A percentile compares a stretch with the other conserved stretches of the same genome.
These are phyloP conservation scores for Acromyrmex charruanus DNA, from an alignment of 1,140 invertebrate species.

Conservation along the genomic window DNA sequence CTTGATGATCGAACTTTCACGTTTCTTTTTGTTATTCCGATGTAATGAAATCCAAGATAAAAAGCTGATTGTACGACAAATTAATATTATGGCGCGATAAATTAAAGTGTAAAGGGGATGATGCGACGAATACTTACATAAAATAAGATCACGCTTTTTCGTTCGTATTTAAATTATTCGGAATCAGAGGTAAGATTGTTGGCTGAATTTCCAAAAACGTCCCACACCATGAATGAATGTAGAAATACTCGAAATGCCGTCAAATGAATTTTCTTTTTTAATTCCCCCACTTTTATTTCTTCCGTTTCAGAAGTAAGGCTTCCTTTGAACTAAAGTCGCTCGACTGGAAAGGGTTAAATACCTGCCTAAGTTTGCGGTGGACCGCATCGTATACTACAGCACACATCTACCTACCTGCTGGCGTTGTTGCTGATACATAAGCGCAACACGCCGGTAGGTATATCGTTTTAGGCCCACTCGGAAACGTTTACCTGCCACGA, in stretches of 20 bases:
- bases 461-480: slow-evolving; percentile 19
- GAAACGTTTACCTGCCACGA: slow-evolving; percentile 53
- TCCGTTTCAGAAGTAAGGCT: background rate
- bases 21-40: background rate
- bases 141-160: background rate
- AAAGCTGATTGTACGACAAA: too few species aligned
- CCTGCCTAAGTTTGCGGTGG: slow-evolving; percentile 50
- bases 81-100: background rate
- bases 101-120: background rate
- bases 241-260: too few species aligned
- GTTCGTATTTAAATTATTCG: background rate
- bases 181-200: too few species aligned
- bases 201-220: too few species aligned
- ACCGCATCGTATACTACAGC: slow-evolving; percentile 38
- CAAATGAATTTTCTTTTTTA: background rate
- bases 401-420: slow-evolving; percentile 35
- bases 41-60: slow-evolving; percentile 15
- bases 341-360: slow-evolving; percentile 38
- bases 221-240: too few species aligned
- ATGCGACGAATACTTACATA: background rate
- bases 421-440: slow-evolving; percentile 35
- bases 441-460: slow-evolving; percentile 48
- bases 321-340: background rate
- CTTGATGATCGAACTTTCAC: background rate
- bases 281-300: background rate